phyloP scores from a whole-genome alignment of 2,888 invertebrate species.

The Mimumesa dahlbomi region DNA sequence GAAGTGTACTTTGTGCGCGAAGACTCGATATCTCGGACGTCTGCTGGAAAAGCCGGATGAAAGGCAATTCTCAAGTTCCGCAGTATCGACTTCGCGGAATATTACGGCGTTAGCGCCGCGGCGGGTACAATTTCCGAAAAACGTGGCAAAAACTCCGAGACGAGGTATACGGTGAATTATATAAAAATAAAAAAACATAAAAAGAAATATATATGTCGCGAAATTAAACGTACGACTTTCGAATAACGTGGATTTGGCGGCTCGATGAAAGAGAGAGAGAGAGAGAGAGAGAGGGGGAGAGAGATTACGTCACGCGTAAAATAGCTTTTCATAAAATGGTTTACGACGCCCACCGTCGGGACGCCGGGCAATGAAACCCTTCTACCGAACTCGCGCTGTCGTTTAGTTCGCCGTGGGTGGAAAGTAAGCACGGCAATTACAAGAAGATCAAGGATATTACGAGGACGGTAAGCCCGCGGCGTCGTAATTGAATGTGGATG shows the following conservation, averaged over 20 bases:
- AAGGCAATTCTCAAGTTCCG: conserved; percentile 5
- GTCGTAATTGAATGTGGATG: not conserved
- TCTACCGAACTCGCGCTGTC: not conserved
- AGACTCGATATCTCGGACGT: not conserved
- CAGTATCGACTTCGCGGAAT: not conserved
- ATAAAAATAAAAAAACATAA: no score
- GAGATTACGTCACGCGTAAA: conserved; percentile 7
- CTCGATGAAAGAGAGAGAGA: no score
- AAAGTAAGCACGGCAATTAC: conserved; percentile 14
- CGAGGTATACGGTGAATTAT: no score
- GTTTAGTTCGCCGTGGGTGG: not conserved
- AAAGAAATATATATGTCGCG: no score
- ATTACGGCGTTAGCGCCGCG: not conserved
- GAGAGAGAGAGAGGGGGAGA: not conserved
- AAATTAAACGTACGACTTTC: no score
- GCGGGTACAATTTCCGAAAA: no score
- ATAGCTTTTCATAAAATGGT: conserved; percentile 19
- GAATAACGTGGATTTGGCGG: no score
- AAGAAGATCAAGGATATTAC: conserved; percentile 1
- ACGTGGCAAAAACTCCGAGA: no score
- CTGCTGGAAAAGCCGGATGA: not conserved
- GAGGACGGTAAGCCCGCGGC: not conserved
- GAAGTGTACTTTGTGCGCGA: conserved; percentile 17
- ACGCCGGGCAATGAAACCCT: conserved; percentile 13
- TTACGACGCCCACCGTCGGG: conserved; percentile 7